Conservation (phyloP, 2,797 vertebrate genomes). For the Euthynnus affinis region DNA sequence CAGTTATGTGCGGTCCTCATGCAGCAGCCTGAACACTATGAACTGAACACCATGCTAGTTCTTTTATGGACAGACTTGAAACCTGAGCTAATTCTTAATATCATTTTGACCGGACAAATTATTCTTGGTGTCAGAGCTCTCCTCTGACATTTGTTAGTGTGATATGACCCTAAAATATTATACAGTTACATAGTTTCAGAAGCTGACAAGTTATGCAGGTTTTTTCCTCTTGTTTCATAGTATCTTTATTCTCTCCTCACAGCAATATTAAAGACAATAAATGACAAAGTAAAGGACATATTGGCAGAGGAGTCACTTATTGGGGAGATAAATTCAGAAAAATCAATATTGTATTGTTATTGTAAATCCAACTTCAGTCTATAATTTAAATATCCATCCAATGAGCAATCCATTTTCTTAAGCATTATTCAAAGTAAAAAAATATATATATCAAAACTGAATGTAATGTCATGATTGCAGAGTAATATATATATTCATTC, state of each 20-base stretch:
- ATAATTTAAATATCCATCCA: slow-evolving; percentile 3
- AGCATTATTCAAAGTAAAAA: too few species aligned
- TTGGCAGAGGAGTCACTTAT: background rate
- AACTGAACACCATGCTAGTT: too few species aligned
- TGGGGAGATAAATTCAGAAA: too few species aligned
- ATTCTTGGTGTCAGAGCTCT: background rate
- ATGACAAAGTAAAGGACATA: background rate
- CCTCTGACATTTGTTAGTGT: background rate
- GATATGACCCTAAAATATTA: background rate
- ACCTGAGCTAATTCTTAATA: too few species aligned
- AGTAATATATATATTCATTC: too few species aligned
- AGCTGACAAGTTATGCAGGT: background rate
- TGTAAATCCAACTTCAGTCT: background rate
- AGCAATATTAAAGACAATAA: background rate
- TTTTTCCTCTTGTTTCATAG: background rate
- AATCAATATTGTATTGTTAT: too few species aligned
- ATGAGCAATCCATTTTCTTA: too few species aligned
- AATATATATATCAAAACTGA: too few species aligned
- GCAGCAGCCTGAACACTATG: too few species aligned
- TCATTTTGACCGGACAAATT: background rate
- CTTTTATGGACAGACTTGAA: background rate
- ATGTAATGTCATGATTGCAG: too few species aligned
- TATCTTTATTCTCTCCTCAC: background rate
- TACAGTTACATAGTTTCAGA: background rate
- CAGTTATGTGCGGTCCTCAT: background rate